Evolutionary conservation across 2,113 vertebrate species (phyloP).

Genomic region (Prunella fulvescens): DNA sequence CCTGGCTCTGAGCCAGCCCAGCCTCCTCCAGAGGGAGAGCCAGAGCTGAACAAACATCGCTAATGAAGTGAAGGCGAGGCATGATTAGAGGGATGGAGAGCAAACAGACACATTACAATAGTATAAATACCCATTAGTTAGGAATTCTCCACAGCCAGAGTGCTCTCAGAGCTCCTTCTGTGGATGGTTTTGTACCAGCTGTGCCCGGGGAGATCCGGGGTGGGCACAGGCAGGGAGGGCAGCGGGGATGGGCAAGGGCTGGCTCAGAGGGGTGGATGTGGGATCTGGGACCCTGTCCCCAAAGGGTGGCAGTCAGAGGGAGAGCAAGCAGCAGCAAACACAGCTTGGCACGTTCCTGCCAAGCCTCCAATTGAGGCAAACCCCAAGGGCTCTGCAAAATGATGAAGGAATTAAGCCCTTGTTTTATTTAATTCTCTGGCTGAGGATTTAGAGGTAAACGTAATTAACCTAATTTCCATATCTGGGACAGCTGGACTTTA

Average conservation of each 20-base stretch:
- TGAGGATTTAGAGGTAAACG: constrained; percentile 66
- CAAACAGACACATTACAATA: constrained; percentile 44
- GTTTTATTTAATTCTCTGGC: constrained; percentile 66
- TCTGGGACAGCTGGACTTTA: constrained; percentile 64
- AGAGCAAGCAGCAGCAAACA: not conserved
- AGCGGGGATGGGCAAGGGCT: fast-evolving
- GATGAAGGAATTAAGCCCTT: constrained; percentile 65
- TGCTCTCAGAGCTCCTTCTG: not conserved
- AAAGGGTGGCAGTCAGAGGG: not conserved
- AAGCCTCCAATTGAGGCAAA: constrained; percentile 39
- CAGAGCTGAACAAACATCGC: constrained; percentile 58
- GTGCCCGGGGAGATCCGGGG: not conserved
- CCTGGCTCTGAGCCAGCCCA: constrained; percentile 51
- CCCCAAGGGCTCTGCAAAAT: constrained; percentile 42
- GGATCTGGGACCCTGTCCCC: not conserved
- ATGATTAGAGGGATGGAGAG: constrained; percentile 55
- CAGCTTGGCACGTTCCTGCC: not conserved
- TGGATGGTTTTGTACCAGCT: not conserved
- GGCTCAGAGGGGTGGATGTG: not conserved
- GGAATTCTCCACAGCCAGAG: not conserved
- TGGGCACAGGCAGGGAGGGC: not conserved
- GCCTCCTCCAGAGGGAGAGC: constrained; percentile 48
- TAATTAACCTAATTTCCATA: constrained; percentile 71
- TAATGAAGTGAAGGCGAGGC: constrained; percentile 51
- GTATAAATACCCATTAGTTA: constrained; percentile 53